Evolutionary conservation across 2,113 vertebrate genomes (phyloP), one percentile per base, ranked within the genome.

Genomic region (Macrotus californicus): DNA sequence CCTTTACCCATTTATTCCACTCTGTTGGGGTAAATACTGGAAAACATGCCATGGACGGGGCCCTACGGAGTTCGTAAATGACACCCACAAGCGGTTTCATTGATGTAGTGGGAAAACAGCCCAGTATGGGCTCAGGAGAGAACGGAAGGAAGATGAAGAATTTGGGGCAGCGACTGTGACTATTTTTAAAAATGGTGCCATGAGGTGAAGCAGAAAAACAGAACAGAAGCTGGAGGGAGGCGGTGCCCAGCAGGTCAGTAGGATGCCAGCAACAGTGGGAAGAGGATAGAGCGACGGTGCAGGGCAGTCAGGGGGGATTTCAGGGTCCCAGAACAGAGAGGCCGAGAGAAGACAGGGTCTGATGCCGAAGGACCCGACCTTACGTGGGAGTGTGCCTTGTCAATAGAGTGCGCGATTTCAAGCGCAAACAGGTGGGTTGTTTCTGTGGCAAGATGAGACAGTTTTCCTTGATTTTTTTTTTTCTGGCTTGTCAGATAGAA

Each of bases 141-240:
- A 79, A 59, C 14, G 39, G 50, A 22, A 34, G 39, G 50, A 22
- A 34, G 48, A 31, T 36, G 22, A 59, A 48, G 41, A 93, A 87
- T 21, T 39, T 3, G 31, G 26, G 2, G 22, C 12, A 69, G 26
- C 24, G 13, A 83, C 56, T 69, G 79, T 3, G 24, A 72, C 34
- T 61, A 80, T 79, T 92, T 54, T 34, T 52, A 92, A 66, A 93
- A 69, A 77, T 69, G 54, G 48, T 87, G 8, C 64, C 69, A 39
- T 72, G 92, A 92, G 84, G 34, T 64, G n/a, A 93, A 94, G 43
- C 31, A 70, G 34, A 64, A 90, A 89, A 85, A 89, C 52, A 59
- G 31, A 46, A 22, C 61, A 90, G 69, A 77, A 95, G 13, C 64
- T 86, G n/a, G 88, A 87, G 21, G 31, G 46, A 66, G 67, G 7